A percentile compares a stretch with the other conserved stretches of the same genome.
phyloP scores from a whole-genome alignment of 2,113 vertebrate species.

The Dermatemys mawii region DNA sequence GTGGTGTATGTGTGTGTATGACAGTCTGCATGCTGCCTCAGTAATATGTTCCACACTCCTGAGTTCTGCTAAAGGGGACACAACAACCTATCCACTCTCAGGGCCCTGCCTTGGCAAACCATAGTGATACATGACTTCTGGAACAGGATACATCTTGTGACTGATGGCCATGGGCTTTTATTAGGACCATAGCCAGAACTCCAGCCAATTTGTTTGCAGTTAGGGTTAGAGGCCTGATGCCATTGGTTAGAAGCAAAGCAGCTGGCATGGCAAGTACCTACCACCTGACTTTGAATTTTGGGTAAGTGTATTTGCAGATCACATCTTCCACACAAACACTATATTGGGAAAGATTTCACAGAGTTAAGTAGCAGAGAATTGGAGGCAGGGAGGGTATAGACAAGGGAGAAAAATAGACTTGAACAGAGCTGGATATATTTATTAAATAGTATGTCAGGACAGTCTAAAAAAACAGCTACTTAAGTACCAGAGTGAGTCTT shows the following conservation, averaged over 20 bases:
- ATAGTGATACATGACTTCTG: neutral
- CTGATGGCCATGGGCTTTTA: neutral
- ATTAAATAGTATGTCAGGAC: neutral
- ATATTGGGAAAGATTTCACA: neutral
- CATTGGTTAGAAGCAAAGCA: neutral
- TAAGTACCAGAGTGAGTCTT: neutral
- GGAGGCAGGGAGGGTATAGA: neutral
- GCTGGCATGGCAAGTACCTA: accelerated
- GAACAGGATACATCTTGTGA: accelerated
- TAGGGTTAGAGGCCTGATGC: neutral
- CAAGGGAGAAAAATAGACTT: neutral
- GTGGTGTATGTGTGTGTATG: neutral
- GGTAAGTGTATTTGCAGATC: neutral
- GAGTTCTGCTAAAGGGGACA: neutral
- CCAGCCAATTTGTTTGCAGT: too few species aligned
- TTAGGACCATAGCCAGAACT: accelerated
- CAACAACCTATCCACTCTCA: neutral
- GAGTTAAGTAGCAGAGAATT: neutral
- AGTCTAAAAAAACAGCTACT: neutral
- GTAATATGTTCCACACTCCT: neutral
- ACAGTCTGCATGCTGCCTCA: neutral
- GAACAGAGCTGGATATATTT: neutral
- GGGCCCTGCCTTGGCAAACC: neutral
- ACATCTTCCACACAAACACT: neutral
- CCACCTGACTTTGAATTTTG: neutral